These are phyloP conservation scores for Philaethria dido DNA, from an alignment of 2,888 invertebrate genomes.

Conservation along the genomic window DNA sequence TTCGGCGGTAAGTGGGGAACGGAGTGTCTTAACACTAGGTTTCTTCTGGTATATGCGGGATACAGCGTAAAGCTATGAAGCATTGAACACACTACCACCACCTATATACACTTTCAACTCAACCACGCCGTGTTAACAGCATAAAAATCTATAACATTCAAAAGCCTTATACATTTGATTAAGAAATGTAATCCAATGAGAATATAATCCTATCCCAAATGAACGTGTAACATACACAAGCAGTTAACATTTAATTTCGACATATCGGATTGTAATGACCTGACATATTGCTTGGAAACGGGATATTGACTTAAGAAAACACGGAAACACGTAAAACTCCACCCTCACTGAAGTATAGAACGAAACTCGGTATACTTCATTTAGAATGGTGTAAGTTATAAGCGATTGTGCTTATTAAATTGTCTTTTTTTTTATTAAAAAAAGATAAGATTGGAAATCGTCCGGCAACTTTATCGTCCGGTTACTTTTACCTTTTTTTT, in stretches of 20 bases:
- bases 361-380: slow-evolving; percentile 39
- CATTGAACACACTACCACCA: no score
- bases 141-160: not conserved
- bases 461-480: no score
- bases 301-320: slow-evolving; percentile 35
- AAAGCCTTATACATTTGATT: not conserved
- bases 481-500: no score
- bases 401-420: not conserved
- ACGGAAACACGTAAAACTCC: slow-evolving; percentile 38
- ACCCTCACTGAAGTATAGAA: slow-evolving; percentile 25
- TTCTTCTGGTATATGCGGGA: no score
- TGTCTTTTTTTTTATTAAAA: no score
- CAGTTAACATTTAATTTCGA: slow-evolving; percentile 8
- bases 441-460: no score
- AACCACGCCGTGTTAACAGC: not conserved
- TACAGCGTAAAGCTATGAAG: no score
- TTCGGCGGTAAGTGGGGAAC: no score
- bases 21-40: no score
- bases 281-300: slow-evolving; percentile 31
- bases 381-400: slow-evolving; percentile 35
- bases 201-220: not conserved
- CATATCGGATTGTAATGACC: slow-evolving; percentile 17
- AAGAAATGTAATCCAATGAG: not conserved
- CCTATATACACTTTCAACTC: no score
- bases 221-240: not conserved